A percentile compares a stretch with the other conserved stretches of the same genome.
These are phyloP conservation scores for Apodemus agrarius DNA, from an alignment of 2,797 vertebrate species.

Conservation along the genomic window DNA sequence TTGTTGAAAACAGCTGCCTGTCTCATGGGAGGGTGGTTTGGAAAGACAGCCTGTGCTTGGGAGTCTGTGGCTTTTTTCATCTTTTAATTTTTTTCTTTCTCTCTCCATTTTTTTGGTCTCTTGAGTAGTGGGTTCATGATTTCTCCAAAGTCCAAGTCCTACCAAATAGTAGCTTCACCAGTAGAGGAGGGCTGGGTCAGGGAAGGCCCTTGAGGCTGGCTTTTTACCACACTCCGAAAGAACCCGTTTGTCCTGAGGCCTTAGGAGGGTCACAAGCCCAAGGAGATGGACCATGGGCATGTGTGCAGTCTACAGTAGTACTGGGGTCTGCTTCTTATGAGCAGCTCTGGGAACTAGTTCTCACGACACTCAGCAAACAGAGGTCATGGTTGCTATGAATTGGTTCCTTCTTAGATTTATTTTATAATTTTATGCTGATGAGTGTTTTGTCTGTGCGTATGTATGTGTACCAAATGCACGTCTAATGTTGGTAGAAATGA, in stretches of 20 bases:
- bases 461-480: not conserved
- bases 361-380: not conserved
- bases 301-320: not conserved
- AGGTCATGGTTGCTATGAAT: not conserved
- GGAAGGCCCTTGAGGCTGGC: not conserved
- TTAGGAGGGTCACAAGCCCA: not conserved
- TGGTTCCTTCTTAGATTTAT: not conserved
- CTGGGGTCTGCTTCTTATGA: not conserved
- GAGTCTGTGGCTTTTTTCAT: not conserved
- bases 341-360: not conserved
- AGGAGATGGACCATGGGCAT: not conserved
- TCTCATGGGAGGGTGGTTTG: not conserved
- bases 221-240: not conserved
- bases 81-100: not conserved
- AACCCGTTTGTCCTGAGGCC: not conserved
- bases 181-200: not conserved
- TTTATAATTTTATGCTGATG: not conserved
- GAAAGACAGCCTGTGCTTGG: slow-evolving; percentile 33
- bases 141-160: not conserved
- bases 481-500: not conserved
- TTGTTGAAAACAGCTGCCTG: too few species aligned
- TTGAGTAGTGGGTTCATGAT: not conserved
- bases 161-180: rapidly evolving
- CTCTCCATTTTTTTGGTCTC: not conserved
- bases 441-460: not conserved